phyloP scores from a whole-genome alignment of 2,888 invertebrate genomes.

The Sylvicola cinctus region DNA sequence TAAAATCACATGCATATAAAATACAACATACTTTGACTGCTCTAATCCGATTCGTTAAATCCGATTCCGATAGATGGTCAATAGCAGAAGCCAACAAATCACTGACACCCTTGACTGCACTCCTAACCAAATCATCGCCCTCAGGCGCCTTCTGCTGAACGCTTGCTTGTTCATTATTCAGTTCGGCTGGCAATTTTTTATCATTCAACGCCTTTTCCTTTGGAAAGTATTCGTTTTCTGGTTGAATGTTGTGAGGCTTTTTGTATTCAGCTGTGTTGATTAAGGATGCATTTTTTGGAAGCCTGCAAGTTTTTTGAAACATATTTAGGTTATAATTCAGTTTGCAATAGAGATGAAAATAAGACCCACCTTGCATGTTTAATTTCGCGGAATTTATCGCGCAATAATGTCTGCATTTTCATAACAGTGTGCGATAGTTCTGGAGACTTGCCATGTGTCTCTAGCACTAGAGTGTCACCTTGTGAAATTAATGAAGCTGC shows the following conservation, averaged over 20 bases:
- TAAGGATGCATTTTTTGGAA: neutral
- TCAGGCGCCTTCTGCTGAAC: no score
- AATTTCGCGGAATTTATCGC: constrained; percentile 24
- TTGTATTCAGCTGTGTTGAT: neutral
- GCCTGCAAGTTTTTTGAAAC: neutral
- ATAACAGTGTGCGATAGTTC: constrained; percentile 22
- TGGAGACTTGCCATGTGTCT: constrained; percentile 31
- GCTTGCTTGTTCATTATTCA: no score
- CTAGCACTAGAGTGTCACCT: constrained; percentile 53
- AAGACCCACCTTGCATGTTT: constrained; percentile 24
- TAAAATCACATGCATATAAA: no score
- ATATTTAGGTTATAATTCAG: no score
- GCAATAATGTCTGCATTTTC: constrained; percentile 20
- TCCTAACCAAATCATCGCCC: no score
- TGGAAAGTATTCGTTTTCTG: constrained; percentile 6
- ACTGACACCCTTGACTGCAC: no score
- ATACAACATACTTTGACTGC: no score
- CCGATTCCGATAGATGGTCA: no score
- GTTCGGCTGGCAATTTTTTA: no score
- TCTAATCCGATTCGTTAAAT: no score
- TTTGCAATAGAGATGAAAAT: no score
- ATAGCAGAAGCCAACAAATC: no score
- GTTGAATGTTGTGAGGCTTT: constrained; percentile 1
- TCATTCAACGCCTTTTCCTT: constrained; percentile 7
- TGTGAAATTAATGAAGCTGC: constrained; percentile 57